Conservation (phyloP, 2,888 invertebrate species). For the Cephus sareptanus region DNA sequence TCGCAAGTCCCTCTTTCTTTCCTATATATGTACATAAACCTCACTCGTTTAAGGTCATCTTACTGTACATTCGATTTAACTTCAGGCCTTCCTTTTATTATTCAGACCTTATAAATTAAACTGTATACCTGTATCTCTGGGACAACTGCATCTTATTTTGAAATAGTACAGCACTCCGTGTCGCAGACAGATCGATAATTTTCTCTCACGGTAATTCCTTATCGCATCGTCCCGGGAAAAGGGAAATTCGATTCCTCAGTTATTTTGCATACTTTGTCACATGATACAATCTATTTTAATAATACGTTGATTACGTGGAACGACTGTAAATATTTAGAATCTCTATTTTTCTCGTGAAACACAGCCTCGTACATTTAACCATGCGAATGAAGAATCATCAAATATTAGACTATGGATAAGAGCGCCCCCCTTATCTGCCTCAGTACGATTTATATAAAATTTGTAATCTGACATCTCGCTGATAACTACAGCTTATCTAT, state of each 20-base stretch:
- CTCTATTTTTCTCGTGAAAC: not conserved
- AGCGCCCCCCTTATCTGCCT: not conserved
- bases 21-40: too few species aligned
- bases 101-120: not conserved
- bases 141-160: not conserved
- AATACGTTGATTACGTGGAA: not conserved
- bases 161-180: not conserved
- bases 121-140: not conserved
- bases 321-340: not conserved
- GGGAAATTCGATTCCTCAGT: not conserved
- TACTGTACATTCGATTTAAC: not conserved
- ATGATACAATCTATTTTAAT: not conserved
- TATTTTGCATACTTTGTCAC: not conserved
- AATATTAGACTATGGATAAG: not conserved
- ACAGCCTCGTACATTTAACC: not conserved
- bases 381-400: not conserved
- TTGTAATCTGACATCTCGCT: not conserved
- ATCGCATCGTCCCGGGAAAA: not conserved
- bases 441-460: not conserved
- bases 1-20: not conserved
- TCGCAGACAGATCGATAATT: not conserved
- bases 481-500: not conserved
- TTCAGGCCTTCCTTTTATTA: not conserved
- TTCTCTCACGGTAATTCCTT: not conserved
- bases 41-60: not conserved